Evolutionary conservation across 2,888 invertebrate species (phyloP).

Genomic region (Cyclophora punctaria): DNA sequence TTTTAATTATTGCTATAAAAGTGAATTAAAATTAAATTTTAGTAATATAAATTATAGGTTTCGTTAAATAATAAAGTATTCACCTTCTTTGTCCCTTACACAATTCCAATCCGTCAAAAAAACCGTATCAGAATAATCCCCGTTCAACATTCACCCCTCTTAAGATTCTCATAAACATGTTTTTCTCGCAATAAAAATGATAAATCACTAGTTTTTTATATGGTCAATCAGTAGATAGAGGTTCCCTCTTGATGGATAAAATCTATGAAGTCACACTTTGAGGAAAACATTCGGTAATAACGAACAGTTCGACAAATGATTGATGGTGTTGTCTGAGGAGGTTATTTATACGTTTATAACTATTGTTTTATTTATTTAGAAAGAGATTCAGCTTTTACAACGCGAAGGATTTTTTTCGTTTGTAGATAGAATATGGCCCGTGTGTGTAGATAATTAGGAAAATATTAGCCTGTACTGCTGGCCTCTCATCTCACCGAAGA

Average conservation of each 20-base stretch:
- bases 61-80: too few relatives aligned
- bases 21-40: too few relatives aligned
- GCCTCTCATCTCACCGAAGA: not conserved
- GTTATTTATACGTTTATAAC: not conserved
- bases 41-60: too few relatives aligned
- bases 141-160: slow-evolving; percentile 42
- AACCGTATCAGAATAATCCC: slow-evolving; percentile 23
- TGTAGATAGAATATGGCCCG: not conserved
- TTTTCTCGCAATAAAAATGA: slow-evolving; percentile 75
- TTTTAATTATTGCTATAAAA: too few relatives aligned
- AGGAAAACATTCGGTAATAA: slow-evolving; percentile 23
- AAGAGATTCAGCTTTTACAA: not conserved
- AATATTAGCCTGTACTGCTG: not conserved
- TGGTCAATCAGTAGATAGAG: slow-evolving; percentile 73
- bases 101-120: too few relatives aligned
- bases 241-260: slow-evolving; percentile 57
- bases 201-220: slow-evolving; percentile 75
- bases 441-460: not conserved
- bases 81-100: too few relatives aligned
- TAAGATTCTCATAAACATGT: slow-evolving; percentile 76
- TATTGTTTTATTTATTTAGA: not conserved
- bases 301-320: slow-evolving; percentile 24
- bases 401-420: not conserved
- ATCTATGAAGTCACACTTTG: slow-evolving; percentile 40
- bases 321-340: slow-evolving; percentile 32